Conservation (phyloP, 1,140 invertebrate species). For the Papilio polytes region DNA sequence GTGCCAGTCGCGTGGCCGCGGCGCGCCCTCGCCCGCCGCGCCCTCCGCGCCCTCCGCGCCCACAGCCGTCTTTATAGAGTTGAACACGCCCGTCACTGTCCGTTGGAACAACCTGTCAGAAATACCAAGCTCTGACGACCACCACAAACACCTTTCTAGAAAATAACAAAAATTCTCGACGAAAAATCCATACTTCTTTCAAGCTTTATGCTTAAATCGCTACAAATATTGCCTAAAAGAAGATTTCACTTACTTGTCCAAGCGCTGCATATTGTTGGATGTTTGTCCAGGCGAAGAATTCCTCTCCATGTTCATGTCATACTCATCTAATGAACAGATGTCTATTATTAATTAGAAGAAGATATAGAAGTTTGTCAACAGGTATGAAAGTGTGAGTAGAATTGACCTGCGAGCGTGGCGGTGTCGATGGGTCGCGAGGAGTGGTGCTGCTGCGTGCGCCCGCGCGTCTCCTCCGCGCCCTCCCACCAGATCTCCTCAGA, state of each 20-base stretch:
- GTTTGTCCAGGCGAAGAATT: constrained; percentile 65
- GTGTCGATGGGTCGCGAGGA: constrained; percentile 60
- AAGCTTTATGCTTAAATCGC: background rate
- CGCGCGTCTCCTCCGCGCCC: constrained; percentile 68
- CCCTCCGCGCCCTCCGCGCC: constrained; percentile 67
- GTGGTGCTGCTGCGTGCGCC: constrained; percentile 52
- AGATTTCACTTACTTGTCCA: constrained; percentile 68
- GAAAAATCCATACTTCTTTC: too few relatives aligned
- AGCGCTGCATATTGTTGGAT: constrained; percentile 77
- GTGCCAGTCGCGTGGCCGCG: constrained; percentile 56
- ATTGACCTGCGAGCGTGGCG: constrained; percentile 64
- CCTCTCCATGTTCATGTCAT: constrained; percentile 67
- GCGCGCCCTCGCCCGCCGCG: constrained; percentile 42
- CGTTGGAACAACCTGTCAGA: constrained; percentile 70
- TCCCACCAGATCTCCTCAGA: constrained; percentile 70
- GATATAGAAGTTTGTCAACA: too few relatives aligned
- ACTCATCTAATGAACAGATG: constrained; percentile 61
- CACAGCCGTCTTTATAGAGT: constrained; percentile 78
- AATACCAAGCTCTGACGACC: background rate
- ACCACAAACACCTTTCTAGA: background rate
- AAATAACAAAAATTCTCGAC: too few relatives aligned
- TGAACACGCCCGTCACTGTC: constrained; percentile 81
- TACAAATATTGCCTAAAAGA: too few relatives aligned
- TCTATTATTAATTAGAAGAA: constrained; percentile 15
- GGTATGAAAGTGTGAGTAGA: background rate